Conservation (phyloP, 1,140 invertebrate species). For the Rhysida immarginata region DNA sequence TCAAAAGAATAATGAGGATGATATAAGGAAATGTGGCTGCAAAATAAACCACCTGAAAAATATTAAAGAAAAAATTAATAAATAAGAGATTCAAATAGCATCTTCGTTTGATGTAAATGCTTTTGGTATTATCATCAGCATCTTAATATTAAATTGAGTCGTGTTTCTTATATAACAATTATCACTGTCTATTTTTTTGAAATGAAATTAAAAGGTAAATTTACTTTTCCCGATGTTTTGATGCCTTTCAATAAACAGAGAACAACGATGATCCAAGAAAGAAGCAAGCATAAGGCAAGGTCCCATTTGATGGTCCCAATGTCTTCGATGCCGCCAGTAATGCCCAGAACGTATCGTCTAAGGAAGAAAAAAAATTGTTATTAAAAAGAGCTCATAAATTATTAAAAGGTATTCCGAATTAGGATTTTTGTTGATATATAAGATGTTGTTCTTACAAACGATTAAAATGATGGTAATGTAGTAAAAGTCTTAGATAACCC, state of each 20-base stretch:
- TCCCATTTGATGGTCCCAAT: constrained; percentile 31
- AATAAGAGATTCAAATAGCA: too few relatives aligned
- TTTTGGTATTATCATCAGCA: too few relatives aligned
- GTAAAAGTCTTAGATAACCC: too few relatives aligned
- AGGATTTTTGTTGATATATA: too few relatives aligned
- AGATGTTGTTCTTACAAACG: too few relatives aligned
- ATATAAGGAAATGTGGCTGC: constrained; percentile 34
- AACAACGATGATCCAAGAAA: constrained; percentile 40
- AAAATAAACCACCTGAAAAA: constrained; percentile 31
- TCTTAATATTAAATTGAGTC: not conserved
- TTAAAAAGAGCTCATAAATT: too few relatives aligned
- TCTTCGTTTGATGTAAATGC: too few relatives aligned
- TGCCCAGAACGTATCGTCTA: constrained; percentile 40
- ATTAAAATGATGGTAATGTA: too few relatives aligned
- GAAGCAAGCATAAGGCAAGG: constrained; percentile 21
- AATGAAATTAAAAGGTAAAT: too few relatives aligned
- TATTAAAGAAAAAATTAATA: not conserved
- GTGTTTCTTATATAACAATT: not conserved
- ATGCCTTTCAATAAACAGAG: constrained; percentile 39
- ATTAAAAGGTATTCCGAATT: too few relatives aligned
- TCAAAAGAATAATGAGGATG: constrained; percentile 28
- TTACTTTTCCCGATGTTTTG: constrained; percentile 22
- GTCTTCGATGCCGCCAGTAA: constrained; percentile 53
- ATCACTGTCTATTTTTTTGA: too few relatives aligned
- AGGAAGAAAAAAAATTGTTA: constrained; percentile 3